phyloP scores from a whole-genome alignment of 2,797 vertebrate genomes.

The Channa striata region DNA sequence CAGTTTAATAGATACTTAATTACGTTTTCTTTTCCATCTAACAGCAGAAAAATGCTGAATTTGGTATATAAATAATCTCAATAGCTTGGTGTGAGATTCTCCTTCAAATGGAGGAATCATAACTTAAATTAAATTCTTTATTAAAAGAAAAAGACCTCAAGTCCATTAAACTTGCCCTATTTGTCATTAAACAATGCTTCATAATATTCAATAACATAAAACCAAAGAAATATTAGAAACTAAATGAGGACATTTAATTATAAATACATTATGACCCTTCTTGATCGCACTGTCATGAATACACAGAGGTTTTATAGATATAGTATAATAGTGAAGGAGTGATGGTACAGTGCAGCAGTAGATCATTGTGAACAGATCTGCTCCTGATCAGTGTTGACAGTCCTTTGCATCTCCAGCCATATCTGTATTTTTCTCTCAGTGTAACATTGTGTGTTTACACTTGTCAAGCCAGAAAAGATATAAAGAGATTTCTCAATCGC shows the following conservation, averaged over 20 bases:
- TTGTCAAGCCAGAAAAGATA: conserved; percentile 74
- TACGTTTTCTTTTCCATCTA: not conserved
- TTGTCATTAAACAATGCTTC: not conserved
- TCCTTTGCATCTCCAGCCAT: conserved; percentile 41
- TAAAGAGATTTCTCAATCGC: conserved; percentile 78
- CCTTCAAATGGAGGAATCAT: conserved; percentile 13
- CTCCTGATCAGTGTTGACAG: conserved; percentile 47
- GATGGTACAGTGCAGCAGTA: not conserved
- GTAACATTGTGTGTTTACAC: conserved; percentile 69
- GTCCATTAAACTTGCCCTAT: not conserved
- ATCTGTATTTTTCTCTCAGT: conserved; percentile 65
- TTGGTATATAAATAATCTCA: not conserved
- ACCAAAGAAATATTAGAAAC: not conserved
- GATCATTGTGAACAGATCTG: conserved; percentile 32
- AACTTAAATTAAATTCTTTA: conserved; percentile 8
- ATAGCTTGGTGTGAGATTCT: not conserved
- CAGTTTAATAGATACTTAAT: conserved; percentile 19
- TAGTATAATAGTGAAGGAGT: conserved; percentile 7
- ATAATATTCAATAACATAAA: not conserved
- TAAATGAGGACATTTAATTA: not conserved
- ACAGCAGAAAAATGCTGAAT: conserved; percentile 1
- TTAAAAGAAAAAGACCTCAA: conserved; percentile 8
- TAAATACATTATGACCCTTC: not conserved
- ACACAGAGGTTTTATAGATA: not conserved
- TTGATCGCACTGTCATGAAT: not conserved